Evolutionary conservation across 2,888 invertebrate species (phyloP).

Genomic region (Entomobrya multifasciata): DNA sequence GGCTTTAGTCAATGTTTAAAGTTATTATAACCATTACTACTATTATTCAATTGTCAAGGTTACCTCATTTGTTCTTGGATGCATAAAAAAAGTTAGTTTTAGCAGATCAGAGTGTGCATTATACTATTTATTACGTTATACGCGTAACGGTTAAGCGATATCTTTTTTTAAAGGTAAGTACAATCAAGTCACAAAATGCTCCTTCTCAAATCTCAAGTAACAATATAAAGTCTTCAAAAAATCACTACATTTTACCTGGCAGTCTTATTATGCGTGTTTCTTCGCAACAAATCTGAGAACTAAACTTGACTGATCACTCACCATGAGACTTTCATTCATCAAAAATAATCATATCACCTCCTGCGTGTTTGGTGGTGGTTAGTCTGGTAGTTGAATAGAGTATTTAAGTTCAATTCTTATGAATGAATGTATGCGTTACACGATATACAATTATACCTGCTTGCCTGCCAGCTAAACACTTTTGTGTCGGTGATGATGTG

Average conservation of each 20-base stretch:
- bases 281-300: no score
- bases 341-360: conserved; percentile 21
- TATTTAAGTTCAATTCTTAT: background rate
- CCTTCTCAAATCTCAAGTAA: background rate
- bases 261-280: background rate
- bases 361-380: background rate
- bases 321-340: conserved; percentile 36
- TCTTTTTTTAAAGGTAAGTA: background rate
- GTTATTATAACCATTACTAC: conserved; percentile 19
- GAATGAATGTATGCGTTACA: background rate
- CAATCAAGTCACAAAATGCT: background rate
- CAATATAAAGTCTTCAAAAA: background rate
- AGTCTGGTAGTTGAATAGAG: background rate
- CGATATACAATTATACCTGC: no score
- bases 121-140: background rate
- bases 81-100: conserved; percentile 27
- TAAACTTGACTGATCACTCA: conserved; percentile 26
- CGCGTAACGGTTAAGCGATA: conserved; percentile 22
- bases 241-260: background rate
- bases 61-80: conserved; percentile 62
- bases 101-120: background rate
- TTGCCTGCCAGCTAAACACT: conserved; percentile 15
- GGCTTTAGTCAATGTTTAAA: conserved; percentile 14
- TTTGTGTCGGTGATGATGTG: background rate
- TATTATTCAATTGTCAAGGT: conserved; percentile 67